phyloP scores from a whole-genome alignment of 2,797 vertebrate genomes.

The Gobio occitaniae region DNA sequence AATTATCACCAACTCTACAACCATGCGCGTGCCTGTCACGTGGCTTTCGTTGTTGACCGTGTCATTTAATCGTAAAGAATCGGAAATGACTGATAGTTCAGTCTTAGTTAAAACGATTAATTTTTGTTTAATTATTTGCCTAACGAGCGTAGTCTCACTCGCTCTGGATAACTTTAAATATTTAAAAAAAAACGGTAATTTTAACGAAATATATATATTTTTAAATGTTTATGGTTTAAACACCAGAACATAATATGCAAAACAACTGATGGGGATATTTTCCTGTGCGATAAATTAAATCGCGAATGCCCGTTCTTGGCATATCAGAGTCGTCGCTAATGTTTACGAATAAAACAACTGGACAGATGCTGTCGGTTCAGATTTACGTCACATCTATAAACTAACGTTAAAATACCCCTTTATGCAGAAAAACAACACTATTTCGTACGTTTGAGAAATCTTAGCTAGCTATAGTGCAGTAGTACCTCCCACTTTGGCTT shows the following conservation, averaged over 20 bases:
- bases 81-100: background rate
- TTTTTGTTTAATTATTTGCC: too few relatives aligned
- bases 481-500: constrained; percentile 23
- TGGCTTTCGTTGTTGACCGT: background rate
- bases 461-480: background rate
- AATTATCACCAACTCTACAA: background rate
- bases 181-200: too few relatives aligned
- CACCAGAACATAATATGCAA: background rate
- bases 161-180: background rate
- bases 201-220: background rate
- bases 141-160: background rate
- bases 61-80: background rate
- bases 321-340: too few relatives aligned
- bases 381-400: background rate
- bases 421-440: background rate
- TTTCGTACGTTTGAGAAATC: background rate
- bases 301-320: background rate
- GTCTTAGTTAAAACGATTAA: background rate
- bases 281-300: background rate
- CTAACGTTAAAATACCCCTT: background rate
- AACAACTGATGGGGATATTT: background rate
- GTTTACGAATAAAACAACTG: background rate
- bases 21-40: background rate
- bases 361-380: background rate
- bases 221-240: background rate